Evolutionary conservation across 2,888 invertebrate genomes (phyloP), one percentile per base, ranked within the genome.

Genomic region (Dendrolimus houi): DNA sequence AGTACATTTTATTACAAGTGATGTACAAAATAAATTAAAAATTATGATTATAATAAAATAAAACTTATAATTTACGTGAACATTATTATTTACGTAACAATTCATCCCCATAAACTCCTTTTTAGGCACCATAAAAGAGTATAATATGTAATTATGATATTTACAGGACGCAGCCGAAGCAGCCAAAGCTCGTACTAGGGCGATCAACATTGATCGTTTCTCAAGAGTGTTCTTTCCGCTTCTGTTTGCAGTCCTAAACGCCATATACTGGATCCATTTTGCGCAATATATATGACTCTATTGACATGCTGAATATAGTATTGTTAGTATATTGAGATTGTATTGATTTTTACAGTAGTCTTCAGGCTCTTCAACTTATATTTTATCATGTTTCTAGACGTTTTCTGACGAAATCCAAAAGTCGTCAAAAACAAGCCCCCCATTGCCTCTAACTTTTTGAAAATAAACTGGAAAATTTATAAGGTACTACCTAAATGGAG

Each of bases 171-270:
- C 87, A 41, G 87, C 85, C 0, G 85, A 90, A 60, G 86, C 91
- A 0, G 89, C 84, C 0, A 79, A 75, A 59, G 87, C 89, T 0
- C 77, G 86, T 58, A 83, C 79, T 62, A 72, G 88, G 1, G 96
- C 96, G 40, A 92, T 97, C 69, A 95, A 94, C 85, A 96, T 97
- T 73, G 97, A 97, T 85, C 94, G 96, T 69, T 94, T 96, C 77
- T 97, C 97, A 1, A 92, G 97, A 70, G 95, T 96, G 68, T 96
- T 97, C 88, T 97, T 97, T 75, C 97, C 97, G 7, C 94, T 97
- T 68, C 95, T 96, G 10, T 97, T 97, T 88, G 93, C 96, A 59
- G 94, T 97, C 66, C 92, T 97, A 60, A 97, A 97, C 83, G 94
- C 96, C 71, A 95, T 95, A 54, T 97, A 97, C 81, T 97, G 97